Conservation (phyloP, 2,113 vertebrate genomes). For the Colistium nudipinnis region DNA sequence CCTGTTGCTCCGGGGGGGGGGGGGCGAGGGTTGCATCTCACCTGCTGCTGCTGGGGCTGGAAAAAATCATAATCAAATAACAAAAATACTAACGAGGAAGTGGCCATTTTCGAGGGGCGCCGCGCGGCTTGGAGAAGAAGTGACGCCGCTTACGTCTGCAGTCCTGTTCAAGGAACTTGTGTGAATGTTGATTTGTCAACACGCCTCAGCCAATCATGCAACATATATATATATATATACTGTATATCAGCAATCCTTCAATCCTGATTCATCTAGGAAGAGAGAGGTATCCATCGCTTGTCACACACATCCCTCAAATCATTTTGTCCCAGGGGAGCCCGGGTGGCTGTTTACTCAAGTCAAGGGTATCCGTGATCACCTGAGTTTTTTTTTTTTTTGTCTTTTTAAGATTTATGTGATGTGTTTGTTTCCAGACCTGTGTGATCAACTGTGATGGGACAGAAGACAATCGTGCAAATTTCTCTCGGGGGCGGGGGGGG, state of each 20-base stretch:
- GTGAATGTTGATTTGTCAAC: slow-evolving; percentile 3
- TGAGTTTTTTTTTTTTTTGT: not conserved
- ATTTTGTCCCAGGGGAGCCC: not conserved
- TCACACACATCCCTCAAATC: not conserved
- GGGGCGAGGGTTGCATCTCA: slow-evolving; percentile 3
- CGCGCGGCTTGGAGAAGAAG: slow-evolving; percentile 2
- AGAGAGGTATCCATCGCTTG: not conserved
- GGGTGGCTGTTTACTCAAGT: slow-evolving; percentile 4
- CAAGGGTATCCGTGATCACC: not conserved
- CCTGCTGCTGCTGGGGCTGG: not conserved
- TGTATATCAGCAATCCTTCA: not conserved
- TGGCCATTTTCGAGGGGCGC: not conserved
- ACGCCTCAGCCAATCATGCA: not conserved
- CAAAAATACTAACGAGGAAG: too few species aligned
- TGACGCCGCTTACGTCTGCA: not conserved
- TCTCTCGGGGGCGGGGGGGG: not conserved
- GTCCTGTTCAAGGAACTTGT: not conserved
- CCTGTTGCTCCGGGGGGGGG: slow-evolving; percentile 4
- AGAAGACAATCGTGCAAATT: slow-evolving; percentile 10
- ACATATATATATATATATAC: not conserved
- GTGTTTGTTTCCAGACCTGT: not conserved
- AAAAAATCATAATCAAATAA: too few species aligned
- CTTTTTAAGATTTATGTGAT: not conserved
- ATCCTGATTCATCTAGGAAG: not conserved
- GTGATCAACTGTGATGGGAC: not conserved